phyloP scores from a whole-genome alignment of 2,888 invertebrate genomes.

The Sphaerophoria taeniata region DNA sequence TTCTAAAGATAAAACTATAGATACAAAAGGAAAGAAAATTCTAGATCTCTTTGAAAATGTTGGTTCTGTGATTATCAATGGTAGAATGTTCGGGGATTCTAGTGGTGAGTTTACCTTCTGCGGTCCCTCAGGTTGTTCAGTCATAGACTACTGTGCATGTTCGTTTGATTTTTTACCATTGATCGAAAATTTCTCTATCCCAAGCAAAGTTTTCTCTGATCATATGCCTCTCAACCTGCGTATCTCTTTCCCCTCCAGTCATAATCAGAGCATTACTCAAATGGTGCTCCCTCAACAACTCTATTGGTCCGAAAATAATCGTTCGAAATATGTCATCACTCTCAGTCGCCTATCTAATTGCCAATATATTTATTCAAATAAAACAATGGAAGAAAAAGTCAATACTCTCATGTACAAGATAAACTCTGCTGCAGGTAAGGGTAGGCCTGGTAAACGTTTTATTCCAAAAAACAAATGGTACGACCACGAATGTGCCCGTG shows the following conservation, averaged over 20 bases:
- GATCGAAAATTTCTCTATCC: neutral
- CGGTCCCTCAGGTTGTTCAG: slow-evolving; percentile 1
- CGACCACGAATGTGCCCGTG: slow-evolving; percentile 12
- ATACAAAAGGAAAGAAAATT: neutral
- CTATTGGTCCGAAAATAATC: slow-evolving; percentile 2
- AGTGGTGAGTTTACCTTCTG: slow-evolving; percentile 8
- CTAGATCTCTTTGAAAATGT: slow-evolving; percentile 17
- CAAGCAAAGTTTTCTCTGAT: neutral
- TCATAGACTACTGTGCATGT: neutral
- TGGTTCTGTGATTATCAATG: slow-evolving; percentile 5
- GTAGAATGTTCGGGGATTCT: neutral
- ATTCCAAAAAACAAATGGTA: slow-evolving; percentile 27
- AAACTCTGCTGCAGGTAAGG: neutral
- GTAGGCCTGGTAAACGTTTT: slow-evolving; percentile 1
- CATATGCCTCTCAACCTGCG: neutral
- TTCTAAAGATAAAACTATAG: slow-evolving; percentile 12
- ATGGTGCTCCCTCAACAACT: slow-evolving; percentile 3
- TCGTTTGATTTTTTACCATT: neutral
- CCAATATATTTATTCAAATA: neutral
- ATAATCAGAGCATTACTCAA: neutral
- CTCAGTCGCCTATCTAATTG: neutral
- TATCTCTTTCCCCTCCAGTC: neutral
- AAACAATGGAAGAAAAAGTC: neutral
- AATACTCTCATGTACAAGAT: neutral
- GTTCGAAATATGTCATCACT: neutral